Percentiles rank a stretch among this genome's conserved stretches.
phyloP scores from a whole-genome alignment of 2,888 invertebrate genomes.

The Polietes domitor region DNA sequence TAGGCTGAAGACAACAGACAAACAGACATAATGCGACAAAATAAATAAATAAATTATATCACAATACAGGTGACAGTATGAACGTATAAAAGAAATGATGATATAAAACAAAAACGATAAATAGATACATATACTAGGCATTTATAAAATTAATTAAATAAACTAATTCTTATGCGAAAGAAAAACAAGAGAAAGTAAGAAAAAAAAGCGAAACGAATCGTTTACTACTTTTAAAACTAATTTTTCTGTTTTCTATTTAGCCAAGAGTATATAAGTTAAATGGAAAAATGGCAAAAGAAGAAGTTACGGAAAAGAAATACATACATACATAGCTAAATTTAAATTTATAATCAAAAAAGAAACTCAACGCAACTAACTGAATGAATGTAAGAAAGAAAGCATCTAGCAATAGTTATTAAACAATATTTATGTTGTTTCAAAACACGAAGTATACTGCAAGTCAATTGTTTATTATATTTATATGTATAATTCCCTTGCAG shows the following conservation, averaged over 20 bases:
- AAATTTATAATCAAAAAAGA: constrained; percentile 48
- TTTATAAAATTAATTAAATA: constrained; percentile 51
- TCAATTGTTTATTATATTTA: constrained; percentile 12
- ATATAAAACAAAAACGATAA: constrained; percentile 19
- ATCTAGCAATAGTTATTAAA: constrained; percentile 3
- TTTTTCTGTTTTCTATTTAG: background rate
- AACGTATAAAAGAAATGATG: background rate
- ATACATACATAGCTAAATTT: constrained; percentile 22
- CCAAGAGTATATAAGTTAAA: too few species aligned
- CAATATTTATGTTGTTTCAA: background rate
- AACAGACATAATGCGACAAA: background rate
- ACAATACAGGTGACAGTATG: constrained; percentile 19
- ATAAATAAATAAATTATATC: background rate
- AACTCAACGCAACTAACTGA: constrained; percentile 14
- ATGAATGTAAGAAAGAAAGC: background rate
- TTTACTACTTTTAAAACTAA: background rate
- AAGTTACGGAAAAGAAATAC: background rate
- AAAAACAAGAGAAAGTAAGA: constrained; percentile 30
- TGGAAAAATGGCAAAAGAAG: background rate
- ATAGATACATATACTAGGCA: constrained; percentile 45
- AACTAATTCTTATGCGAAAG: constrained; percentile 48
- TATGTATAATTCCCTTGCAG: background rate
- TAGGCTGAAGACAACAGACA: background rate
- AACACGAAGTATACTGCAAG: constrained; percentile 2
- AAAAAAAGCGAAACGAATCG: background rate